Evolutionary conservation across 1,140 invertebrate species (phyloP), one percentile per base, ranked within the genome.

Genomic region (Phenacoccus solenopsis): DNA sequence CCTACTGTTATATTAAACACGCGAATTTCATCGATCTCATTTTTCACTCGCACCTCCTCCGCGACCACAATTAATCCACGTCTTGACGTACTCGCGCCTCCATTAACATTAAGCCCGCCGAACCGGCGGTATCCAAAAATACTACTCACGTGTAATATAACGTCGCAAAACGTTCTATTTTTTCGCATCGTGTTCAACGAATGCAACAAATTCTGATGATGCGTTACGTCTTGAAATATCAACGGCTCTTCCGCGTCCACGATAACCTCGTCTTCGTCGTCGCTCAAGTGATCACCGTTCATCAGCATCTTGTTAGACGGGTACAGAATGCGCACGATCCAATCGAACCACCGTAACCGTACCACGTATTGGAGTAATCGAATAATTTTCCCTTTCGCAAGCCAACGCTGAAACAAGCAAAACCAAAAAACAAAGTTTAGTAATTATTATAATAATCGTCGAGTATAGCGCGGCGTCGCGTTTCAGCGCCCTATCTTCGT

Each of bases 131-230:
- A 16, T 16, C 38, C 38, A 49, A 49, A 49, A 49, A 70, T 21
- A 27, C 69, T 75, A 82, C 83, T 83, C 77, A 90, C 88, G 77
- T 89, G 85, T 73, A 92, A 82, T 74, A 88, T 84, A 69, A 89
- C 87, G 79, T 92, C 90, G 80, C 88, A 92, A 79, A 91, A 89
- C 74, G 89, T 86, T 69, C 83, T 83, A 75, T 88, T 88, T 78
- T 88, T 87, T 68, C 88, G 80, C 82, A 92, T 85, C 79, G 84
- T 87, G 79, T 90, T 88, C 38, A 90, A 81, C 16, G 84, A 82
- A 61, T 82, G 78, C 71, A 90, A 81, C 73, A 85, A 85, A 71
- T 80, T 78, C 9, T 80, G 77, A 35, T 84, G 81, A 71, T 84
- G 81, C 28, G 79, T 76, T 32, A 82, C 81, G 74, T 84, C 86